Evolutionary conservation across 2,797 vertebrate species (phyloP).

Genomic region (Sparus aurata): DNA sequence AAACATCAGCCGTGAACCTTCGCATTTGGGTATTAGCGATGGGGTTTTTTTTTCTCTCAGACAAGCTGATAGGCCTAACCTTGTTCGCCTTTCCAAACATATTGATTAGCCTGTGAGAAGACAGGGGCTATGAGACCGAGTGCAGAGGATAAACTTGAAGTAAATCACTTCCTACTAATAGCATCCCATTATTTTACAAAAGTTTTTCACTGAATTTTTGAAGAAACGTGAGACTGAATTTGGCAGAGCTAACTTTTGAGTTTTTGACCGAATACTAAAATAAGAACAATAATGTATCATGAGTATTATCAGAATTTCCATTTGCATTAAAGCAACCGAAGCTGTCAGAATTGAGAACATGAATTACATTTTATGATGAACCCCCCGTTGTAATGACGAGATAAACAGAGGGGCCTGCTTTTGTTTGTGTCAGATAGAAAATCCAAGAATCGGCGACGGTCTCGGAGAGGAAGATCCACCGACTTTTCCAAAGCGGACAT

Average conservation of each 20-base stretch:
- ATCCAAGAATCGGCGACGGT: constrained; percentile 26
- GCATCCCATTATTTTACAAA: constrained; percentile 56
- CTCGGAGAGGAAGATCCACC: constrained; percentile 45
- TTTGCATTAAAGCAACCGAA: constrained; percentile 3
- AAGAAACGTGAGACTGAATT: constrained; percentile 2
- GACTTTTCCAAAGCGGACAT: constrained; percentile 68
- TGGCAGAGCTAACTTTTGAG: not conserved
- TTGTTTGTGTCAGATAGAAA: constrained; percentile 42
- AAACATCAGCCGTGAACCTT: constrained; percentile 74
- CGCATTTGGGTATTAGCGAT: constrained; percentile 66
- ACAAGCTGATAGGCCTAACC: constrained; percentile 73
- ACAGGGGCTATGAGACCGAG: constrained; percentile 53
- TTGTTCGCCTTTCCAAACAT: constrained; percentile 79
- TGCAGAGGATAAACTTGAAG: constrained; percentile 67
- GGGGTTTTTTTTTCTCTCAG: constrained; percentile 45
- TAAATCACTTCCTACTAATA: constrained; percentile 60
- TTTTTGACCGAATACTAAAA: constrained; percentile 22
- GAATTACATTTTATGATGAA: constrained; percentile 24
- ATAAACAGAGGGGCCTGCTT: constrained; percentile 8
- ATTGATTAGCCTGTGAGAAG: constrained; percentile 80
- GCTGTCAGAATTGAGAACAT: not conserved
- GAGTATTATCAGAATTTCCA: not conserved
- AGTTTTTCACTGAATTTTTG: constrained; percentile 8
- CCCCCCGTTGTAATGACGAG: constrained; percentile 18
- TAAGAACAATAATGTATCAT: not conserved